Conservation (phyloP, 2,888 invertebrate genomes). For the Tiliacea aurago region DNA sequence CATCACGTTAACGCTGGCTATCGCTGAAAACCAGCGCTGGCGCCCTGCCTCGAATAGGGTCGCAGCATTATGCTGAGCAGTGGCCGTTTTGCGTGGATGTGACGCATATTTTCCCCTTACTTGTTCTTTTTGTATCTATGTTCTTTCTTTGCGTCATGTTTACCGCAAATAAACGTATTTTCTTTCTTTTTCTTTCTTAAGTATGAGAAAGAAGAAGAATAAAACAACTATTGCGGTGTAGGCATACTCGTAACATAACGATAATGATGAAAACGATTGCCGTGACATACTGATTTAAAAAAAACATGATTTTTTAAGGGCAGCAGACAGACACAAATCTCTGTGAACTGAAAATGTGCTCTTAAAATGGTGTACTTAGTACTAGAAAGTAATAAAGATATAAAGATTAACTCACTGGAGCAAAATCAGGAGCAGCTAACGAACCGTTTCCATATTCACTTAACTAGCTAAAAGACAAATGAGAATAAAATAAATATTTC, state of each 20-base stretch:
- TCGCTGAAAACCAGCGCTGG: too few relatives aligned
- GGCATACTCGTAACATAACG: not conserved
- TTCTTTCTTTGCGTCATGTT: too few relatives aligned
- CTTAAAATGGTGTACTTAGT: not conserved
- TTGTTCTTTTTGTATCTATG: too few relatives aligned
- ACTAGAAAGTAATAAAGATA: not conserved
- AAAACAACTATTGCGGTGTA: not conserved
- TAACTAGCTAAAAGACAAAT: conserved; percentile 19
- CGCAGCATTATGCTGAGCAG: too few relatives aligned
- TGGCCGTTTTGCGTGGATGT: too few relatives aligned
- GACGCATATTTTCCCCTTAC: too few relatives aligned
- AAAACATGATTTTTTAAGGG: not conserved
- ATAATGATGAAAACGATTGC: not conserved
- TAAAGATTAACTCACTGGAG: not conserved
- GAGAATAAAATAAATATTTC: conserved; percentile 18
- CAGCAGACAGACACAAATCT: not conserved
- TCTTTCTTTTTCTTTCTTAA: too few relatives aligned
- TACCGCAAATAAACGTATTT: too few relatives aligned
- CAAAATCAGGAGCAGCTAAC: conserved; percentile 25
- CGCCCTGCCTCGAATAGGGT: too few relatives aligned
- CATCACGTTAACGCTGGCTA: too few relatives aligned
- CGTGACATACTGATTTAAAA: not conserved
- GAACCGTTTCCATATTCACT: conserved; percentile 21
- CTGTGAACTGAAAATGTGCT: not conserved
- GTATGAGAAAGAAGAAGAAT: too few relatives aligned